Percentiles rank a stretch among this genome's conserved stretches.
These are phyloP conservation scores for Brachionus rubens DNA, from an alignment of 1,140 invertebrate genomes.

Conservation along the genomic window DNA sequence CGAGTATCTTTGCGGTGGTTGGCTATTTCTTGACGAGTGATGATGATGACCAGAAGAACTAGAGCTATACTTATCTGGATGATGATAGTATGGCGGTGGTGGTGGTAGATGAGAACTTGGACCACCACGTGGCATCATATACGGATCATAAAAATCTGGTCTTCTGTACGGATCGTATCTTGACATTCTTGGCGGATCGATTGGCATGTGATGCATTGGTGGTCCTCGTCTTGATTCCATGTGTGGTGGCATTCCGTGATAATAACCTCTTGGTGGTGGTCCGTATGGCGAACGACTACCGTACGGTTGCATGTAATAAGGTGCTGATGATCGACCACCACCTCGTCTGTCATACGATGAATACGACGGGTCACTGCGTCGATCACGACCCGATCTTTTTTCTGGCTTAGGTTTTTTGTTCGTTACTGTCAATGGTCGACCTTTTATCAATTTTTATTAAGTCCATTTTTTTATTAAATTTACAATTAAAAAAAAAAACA, in stretches of 20 bases:
- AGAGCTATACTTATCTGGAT: neutral
- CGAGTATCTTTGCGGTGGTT: conserved; percentile 24
- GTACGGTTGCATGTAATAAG: neutral
- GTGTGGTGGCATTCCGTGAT: neutral
- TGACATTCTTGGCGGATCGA: neutral
- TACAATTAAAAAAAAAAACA: neutral
- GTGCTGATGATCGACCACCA: neutral
- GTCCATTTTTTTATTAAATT: conserved; percentile 1
- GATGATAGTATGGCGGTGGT: neutral
- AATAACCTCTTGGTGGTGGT: neutral
- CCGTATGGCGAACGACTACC: neutral
- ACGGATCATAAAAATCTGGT: neutral
- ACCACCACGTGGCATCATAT: conserved; percentile 3
- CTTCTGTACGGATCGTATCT: conserved; percentile 16
- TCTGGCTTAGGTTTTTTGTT: conserved; percentile 21
- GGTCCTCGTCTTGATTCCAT: neutral
- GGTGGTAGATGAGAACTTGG: neutral
- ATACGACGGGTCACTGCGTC: neutral
- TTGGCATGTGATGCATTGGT: neutral
- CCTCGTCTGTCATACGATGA: neutral
- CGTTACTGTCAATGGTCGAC: conserved; percentile 25
- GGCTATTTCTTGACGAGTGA: neutral
- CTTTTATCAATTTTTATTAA: conserved; percentile 24
- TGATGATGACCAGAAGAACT: too few species aligned
- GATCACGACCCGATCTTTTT: conserved; percentile 1